Conservation (phyloP, 1,140 invertebrate genomes). For the Bombus cullumanus region DNA sequence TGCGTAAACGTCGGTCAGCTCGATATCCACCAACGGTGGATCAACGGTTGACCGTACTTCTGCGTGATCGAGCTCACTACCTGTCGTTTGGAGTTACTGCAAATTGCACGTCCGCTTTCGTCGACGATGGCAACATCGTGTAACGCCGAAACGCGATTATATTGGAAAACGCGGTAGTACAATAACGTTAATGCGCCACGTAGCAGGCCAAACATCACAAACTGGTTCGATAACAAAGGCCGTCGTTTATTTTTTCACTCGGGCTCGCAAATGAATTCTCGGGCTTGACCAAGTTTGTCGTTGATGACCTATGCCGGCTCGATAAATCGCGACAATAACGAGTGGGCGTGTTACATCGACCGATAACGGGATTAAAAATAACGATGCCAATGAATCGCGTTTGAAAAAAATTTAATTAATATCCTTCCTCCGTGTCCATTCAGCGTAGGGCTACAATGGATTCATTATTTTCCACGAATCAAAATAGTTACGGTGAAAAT, state of each 20-base stretch:
- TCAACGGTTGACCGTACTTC: conserved; percentile 30
- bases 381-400: conserved; percentile 17
- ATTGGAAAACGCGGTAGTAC: conserved; percentile 7
- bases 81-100: conserved; percentile 53
- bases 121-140: conserved; percentile 18
- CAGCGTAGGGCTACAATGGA: background rate
- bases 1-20: conserved; percentile 3
- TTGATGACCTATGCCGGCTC: background rate
- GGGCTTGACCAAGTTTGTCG: conserved; percentile 36
- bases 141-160: conserved; percentile 36
- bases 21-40: conserved; percentile 10
- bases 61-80: conserved; percentile 45
- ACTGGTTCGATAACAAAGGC: conserved; percentile 18
- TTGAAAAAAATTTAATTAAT: conserved; percentile 27
- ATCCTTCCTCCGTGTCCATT: background rate
- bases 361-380: conserved; percentile 37
- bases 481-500: background rate
- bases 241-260: background rate
- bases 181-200: conserved; percentile 2
- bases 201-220: background rate
- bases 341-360: background rate
- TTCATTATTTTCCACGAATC: background rate
- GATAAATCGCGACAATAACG: conserved; percentile 34
- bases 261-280: conserved; percentile 14
- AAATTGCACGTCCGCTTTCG: conserved; percentile 60